These are phyloP conservation scores for Pseudotriccus pelzelni DNA, from an alignment of 2,797 vertebrate species.

Conservation along the genomic window DNA sequence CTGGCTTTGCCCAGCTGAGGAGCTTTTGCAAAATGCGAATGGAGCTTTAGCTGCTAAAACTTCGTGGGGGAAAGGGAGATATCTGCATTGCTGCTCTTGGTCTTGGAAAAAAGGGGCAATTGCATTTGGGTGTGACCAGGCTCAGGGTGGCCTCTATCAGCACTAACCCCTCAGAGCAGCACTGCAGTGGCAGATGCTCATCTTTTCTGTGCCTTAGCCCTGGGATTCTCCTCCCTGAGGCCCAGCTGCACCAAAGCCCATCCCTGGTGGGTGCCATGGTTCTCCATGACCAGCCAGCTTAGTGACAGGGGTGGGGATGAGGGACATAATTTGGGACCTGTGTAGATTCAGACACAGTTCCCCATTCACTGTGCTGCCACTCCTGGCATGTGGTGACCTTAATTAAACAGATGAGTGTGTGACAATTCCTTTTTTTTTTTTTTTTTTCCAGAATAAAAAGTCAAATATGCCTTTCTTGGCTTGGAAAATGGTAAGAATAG, in stretches of 20 bases:
- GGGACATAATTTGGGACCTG: neutral
- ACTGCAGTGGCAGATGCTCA: slow-evolving; percentile 6
- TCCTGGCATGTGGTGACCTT: neutral
- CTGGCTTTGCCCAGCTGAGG: neutral
- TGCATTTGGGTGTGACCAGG: neutral
- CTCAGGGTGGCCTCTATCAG: slow-evolving; percentile 7
- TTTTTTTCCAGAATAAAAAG: neutral
- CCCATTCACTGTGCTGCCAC: neutral
- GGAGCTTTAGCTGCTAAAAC: neutral
- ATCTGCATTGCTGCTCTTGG: neutral
- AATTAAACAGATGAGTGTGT: neutral
- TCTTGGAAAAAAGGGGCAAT: neutral
- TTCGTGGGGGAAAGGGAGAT: neutral
- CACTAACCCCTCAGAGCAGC: neutral
- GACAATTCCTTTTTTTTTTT: neutral
- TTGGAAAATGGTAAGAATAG: neutral
- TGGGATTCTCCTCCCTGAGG: neutral
- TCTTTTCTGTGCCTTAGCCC: slow-evolving; percentile 13
- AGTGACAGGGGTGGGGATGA: neutral
- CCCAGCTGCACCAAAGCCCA: fast-evolving
- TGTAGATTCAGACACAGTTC: neutral
- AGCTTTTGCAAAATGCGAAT: neutral
- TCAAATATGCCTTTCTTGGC: neutral
- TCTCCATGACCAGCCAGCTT: fast-evolving
- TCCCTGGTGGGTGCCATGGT: fast-evolving